These are phyloP conservation scores for Drosophila pandora DNA, from an alignment of 1,140 invertebrate species.

Conservation along the genomic window DNA sequence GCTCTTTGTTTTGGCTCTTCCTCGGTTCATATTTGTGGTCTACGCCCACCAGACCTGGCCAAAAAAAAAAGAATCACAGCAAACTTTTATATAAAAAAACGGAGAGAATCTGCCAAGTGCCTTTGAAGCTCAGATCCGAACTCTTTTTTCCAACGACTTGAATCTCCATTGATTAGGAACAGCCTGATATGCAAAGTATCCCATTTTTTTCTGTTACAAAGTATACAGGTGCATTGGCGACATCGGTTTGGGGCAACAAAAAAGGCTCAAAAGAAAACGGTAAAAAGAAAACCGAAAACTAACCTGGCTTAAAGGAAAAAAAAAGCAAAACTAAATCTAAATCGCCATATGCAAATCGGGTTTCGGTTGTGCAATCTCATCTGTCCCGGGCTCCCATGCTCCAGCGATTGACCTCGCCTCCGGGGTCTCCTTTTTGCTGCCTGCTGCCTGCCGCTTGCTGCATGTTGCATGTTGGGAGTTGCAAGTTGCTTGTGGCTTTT, in stretches of 20 bases:
- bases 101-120: neutral
- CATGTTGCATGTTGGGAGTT: conserved; percentile 29
- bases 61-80: neutral
- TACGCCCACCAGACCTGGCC: conserved; percentile 63
- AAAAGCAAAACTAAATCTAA: conserved; percentile 57
- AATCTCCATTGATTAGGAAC: conserved; percentile 39
- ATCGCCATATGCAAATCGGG: conserved; percentile 72
- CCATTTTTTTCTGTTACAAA: neutral
- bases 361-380: conserved; percentile 64
- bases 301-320: conserved; percentile 12
- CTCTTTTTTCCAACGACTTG: conserved; percentile 10
- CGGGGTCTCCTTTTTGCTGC: conserved; percentile 41
- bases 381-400: conserved; percentile 65
- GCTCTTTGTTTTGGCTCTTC: conserved; percentile 45
- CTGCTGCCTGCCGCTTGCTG: conserved; percentile 20
- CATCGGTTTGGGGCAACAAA: conserved; percentile 18
- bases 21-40: conserved; percentile 43
- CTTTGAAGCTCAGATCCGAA: conserved; percentile 11
- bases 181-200: conserved; percentile 43
- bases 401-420: conserved; percentile 63
- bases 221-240: conserved; percentile 52
- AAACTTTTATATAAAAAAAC: neutral
- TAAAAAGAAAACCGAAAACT: conserved; percentile 30
- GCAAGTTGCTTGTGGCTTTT: conserved; percentile 35
- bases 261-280: conserved; percentile 9